These are phyloP conservation scores for Mimas tiliae DNA, from an alignment of 2,888 invertebrate genomes.

Conservation along the genomic window DNA sequence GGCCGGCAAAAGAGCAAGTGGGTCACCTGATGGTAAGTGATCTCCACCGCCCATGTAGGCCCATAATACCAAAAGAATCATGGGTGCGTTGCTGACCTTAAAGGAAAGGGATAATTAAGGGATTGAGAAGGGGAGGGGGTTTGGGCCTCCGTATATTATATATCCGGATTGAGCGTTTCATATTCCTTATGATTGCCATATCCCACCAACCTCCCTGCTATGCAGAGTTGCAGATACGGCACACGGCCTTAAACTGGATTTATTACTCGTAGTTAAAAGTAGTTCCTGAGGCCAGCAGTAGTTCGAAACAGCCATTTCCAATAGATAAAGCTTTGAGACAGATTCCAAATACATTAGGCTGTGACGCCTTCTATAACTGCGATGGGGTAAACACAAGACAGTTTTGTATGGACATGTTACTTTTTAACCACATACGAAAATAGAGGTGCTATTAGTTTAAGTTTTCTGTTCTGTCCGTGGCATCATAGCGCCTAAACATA, in stretches of 20 bases:
- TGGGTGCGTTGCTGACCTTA: too few relatives aligned
- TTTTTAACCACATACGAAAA: too few relatives aligned
- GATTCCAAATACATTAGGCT: constrained; percentile 83
- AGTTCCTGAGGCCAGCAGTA: constrained; percentile 76
- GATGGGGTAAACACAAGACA: constrained; percentile 46
- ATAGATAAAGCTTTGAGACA: constrained; percentile 80
- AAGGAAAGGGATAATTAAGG: too few relatives aligned
- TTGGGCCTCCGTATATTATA: too few relatives aligned
- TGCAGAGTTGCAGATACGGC: constrained; percentile 69
- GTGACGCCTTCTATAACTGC: constrained; percentile 52
- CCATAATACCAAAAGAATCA: too few relatives aligned
- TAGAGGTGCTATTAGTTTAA: neutral
- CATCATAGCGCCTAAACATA: too few relatives aligned
- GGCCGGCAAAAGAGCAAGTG: too few relatives aligned
- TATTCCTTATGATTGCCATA: constrained; percentile 1
- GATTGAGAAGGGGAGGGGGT: too few relatives aligned
- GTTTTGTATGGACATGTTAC: neutral
- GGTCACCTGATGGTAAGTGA: too few relatives aligned
- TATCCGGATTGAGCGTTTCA: too few relatives aligned
- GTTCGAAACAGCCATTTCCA: constrained; percentile 82
- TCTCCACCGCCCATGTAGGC: too few relatives aligned
- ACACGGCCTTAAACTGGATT: constrained; percentile 74
- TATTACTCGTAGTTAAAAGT: constrained; percentile 83
- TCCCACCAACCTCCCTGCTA: constrained; percentile 55
- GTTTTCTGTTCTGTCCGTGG: neutral